Percentiles rank a stretch among this genome's conserved stretches.
Evolutionary conservation across 2,113 vertebrate genomes (phyloP).

Genomic region (Phasianus colchicus): DNA sequence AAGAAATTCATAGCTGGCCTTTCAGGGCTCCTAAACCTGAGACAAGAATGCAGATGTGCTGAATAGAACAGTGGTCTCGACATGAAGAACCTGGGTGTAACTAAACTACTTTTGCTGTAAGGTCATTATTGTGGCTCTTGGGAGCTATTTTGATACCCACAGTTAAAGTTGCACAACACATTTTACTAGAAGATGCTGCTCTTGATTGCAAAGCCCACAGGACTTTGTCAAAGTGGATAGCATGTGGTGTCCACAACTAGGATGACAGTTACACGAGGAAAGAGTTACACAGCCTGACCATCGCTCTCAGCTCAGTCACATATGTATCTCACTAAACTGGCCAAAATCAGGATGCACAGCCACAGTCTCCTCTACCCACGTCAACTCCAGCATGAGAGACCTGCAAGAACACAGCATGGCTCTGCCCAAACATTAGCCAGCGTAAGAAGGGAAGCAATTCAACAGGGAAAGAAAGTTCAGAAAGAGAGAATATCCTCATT

Average conservation of each 20-base stretch:
- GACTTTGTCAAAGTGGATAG: neutral
- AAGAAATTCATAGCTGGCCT: neutral
- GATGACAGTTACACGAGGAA: neutral
- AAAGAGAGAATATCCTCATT: neutral
- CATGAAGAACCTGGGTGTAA: neutral
- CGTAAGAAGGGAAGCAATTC: neutral
- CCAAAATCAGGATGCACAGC: neutral
- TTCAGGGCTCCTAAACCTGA: neutral
- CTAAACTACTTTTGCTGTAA: neutral
- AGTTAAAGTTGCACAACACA: neutral
- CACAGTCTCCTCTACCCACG: neutral
- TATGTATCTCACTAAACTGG: neutral
- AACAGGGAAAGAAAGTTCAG: neutral
- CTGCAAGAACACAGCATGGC: accelerated
- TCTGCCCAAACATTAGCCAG: neutral
- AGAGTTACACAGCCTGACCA: neutral
- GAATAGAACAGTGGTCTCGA: neutral
- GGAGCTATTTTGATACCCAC: neutral
- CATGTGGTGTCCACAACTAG: neutral
- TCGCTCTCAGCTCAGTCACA: neutral
- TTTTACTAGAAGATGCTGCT: neutral
- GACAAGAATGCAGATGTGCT: neutral
- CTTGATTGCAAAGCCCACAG: neutral
- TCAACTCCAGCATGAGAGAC: neutral
- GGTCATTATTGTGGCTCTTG: neutral